Evolutionary conservation across 2,797 vertebrate genomes (phyloP), one percentile per base, ranked within the genome.

Genomic region (Oreortyx pictus): DNA sequence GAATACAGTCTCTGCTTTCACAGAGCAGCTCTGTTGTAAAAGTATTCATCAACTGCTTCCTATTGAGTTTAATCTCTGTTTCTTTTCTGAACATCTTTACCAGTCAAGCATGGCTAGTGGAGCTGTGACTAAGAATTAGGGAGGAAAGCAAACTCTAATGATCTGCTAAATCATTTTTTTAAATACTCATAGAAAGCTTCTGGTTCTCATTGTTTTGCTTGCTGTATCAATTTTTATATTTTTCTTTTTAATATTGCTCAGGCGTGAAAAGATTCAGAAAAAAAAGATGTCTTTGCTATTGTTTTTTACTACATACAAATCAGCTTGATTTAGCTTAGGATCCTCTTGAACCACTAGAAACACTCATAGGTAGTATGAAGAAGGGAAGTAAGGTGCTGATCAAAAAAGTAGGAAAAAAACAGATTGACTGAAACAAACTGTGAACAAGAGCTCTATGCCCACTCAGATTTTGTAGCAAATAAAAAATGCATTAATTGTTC

Each of bases 11-110:
- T 75, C 59, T 88, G 56, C 49, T 86, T 89, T 94, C 85, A 66
- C 22, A 70, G 86, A 47, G 29, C 25, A 79, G n/a, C 25, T 73
- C 41, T 77, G 22, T 35, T 19, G 12, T 78, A 39, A 64, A 78
- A 56, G 15, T 52, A 49, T 74, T 84, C 19, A 41, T 35, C 76
- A 82, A 66, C 33, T 65, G 15, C 60, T 84, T 86, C 82, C 71
- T 67, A 22, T 39, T 67, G 68, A 89, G 49, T 79, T 91, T 57
- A 91, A 47, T 29, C 35, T 60, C 80, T 68, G 16, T 92, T 94
- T 82, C 72, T 91, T 79, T 61, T 46, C 39, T 47, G 43, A 88
- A 33, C 50, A 62, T 25, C 14, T 88, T 84, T 35, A 84, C 33
- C 47, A 82, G 14, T 20, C 67, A 80, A 44, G 41, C 27, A 72